Evolutionary conservation across 2,113 vertebrate genomes (phyloP), one percentile per base, ranked within the genome.

Genomic region (Colinus virginianus): DNA sequence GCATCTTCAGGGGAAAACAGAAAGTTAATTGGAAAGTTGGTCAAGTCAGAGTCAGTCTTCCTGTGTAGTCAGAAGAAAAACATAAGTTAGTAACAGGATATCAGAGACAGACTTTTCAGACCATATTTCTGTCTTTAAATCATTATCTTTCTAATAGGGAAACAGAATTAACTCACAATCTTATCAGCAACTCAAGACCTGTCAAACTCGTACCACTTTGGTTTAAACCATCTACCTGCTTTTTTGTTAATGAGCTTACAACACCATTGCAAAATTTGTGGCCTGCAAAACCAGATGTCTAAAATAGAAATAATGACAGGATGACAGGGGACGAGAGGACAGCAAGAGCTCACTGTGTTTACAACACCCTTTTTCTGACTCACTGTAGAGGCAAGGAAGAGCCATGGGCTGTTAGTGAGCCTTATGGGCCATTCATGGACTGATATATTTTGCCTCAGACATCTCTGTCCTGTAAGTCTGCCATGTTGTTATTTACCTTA

Each of bases 211-310:
- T 80, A 79, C 7, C 56, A 61, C 76, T 42, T 78, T 1, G 0
- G 20, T 22, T 84, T 74, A 67, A 69, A 49, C 6, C 66, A 62
- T 69, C 19, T 5, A 4, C 72, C 88, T 90, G 75, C 76, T 90
- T 63, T 49, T 91, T 78, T 83, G 10, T 3, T 66, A 30, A 1
- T 82, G 49, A 91, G 32, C 61, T 91, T 63, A 77, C 38, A 88
- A 76, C 59, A 83, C 34, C 11, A 2, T 86, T 95, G 78, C 93
- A 85, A 91, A 96, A 91, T 45, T 45, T 82, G 30, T 75, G 78
- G 70, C 85, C 79, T 74, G 76, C 49, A 90, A 91, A 91, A 58
- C 51, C 82, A 78, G 42, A 85, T 95, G 95, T 84, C 28, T 90
- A 42, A 59, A 56, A 55, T 51, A 80, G 68, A 85, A 85, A 26